A percentile compares a stretch with the other conserved stretches of the same genome.
Evolutionary conservation across 2,113 vertebrate genomes (phyloP).

Genomic region (Cacatua alba): DNA sequence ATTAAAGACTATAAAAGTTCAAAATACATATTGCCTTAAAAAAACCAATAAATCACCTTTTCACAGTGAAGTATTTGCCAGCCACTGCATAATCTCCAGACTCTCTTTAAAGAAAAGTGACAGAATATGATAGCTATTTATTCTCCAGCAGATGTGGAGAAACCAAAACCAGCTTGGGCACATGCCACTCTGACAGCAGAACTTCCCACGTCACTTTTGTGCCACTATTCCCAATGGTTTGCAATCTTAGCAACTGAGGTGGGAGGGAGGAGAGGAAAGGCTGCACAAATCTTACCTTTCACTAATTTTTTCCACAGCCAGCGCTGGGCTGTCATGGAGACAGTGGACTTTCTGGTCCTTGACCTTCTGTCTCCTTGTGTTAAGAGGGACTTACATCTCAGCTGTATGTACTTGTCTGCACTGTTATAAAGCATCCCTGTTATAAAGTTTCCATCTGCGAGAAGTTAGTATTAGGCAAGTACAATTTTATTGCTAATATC

Average conservation of each 20-base stretch:
- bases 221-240: not conserved
- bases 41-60: not conserved
- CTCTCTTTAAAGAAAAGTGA: not conserved
- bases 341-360: not conserved
- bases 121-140: not conserved
- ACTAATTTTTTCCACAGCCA: not conserved
- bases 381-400: not conserved
- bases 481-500: not conserved
- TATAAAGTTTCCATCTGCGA: not conserved
- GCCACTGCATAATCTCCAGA: not conserved
- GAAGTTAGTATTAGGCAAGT: not conserved
- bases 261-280: not conserved
- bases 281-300: not conserved
- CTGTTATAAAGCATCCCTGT: not conserved
- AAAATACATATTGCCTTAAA: not conserved
- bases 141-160: not conserved
- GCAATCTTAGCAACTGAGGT: fast-evolving
- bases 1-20: not conserved
- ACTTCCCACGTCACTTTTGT: not conserved
- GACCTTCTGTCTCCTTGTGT: not conserved
- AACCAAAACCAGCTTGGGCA: not conserved
- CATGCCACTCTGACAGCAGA: not conserved
- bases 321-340: not conserved
- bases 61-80: not conserved
- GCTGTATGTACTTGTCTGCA: not conserved